Percentiles rank a stretch among this genome's conserved stretches.
These are phyloP conservation scores for Hydrocynus forskahlii DNA, from an alignment of 2,797 vertebrate genomes.

Conservation along the genomic window DNA sequence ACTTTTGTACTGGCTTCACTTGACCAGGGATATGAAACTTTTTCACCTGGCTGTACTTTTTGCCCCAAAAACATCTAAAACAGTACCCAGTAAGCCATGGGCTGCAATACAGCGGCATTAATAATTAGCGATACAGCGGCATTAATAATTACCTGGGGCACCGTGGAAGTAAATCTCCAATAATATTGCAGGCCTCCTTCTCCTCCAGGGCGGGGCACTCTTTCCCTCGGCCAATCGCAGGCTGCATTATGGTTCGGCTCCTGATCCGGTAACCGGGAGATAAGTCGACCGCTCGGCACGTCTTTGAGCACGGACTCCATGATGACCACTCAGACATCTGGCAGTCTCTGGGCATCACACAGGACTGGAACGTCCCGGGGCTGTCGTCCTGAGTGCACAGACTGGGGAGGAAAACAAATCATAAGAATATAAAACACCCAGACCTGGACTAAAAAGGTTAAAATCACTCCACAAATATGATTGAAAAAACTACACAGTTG, in stretches of 20 bases:
- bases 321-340: conserved; percentile 85
- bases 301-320: conserved; percentile 89
- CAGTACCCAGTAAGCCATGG: no score
- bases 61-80: no score
- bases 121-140: conserved; percentile 61
- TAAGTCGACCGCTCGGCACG: conserved; percentile 81
- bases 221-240: conserved; percentile 77
- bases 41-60: no score
- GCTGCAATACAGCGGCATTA: no score
- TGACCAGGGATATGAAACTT: no score
- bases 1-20: no score
- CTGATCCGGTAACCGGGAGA: conserved; percentile 86
- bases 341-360: conserved; percentile 88
- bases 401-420: conserved; percentile 71
- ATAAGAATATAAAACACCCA: neutral
- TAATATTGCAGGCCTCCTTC: conserved; percentile 86
- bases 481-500: neutral
- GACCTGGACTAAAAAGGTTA: neutral
- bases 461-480: neutral
- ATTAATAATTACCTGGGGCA: conserved; percentile 86
- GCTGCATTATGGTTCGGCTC: conserved; percentile 76
- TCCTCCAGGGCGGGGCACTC: conserved; percentile 85
- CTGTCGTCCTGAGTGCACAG: conserved; percentile 83
- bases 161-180: conserved; percentile 80
- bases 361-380: conserved; percentile 84